A percentile compares a stretch with the other conserved stretches of the same genome.
Evolutionary conservation across 2,797 vertebrate genomes (phyloP).

Genomic region (Tragelaphus eurycerus): DNA sequence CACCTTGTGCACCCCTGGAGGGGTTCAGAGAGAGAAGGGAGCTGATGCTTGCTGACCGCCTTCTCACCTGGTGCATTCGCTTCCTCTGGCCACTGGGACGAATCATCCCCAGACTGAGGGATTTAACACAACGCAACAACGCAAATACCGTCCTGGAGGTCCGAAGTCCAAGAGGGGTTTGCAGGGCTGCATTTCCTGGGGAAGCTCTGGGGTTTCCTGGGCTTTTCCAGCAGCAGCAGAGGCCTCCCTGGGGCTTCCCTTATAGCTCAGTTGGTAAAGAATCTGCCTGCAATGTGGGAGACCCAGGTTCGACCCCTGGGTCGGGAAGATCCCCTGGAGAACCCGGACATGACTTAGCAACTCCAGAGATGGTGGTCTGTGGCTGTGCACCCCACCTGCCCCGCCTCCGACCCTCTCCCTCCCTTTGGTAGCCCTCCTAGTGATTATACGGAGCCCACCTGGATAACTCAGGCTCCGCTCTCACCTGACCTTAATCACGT

Average conservation of each 20-base stretch:
- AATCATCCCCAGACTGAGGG: background rate
- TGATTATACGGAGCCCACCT: background rate
- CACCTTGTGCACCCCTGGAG: background rate
- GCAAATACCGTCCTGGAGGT: background rate
- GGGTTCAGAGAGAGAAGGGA: background rate
- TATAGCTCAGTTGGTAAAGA: background rate
- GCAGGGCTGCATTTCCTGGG: background rate
- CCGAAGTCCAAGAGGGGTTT: background rate
- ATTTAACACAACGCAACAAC: background rate
- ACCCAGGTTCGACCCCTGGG: background rate
- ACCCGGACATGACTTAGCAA: rapidly evolving
- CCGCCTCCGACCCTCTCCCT: background rate
- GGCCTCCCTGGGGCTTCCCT: background rate
- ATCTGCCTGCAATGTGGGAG: background rate
- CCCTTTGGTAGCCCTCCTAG: background rate
- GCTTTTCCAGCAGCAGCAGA: background rate
- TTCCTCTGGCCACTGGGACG: background rate
- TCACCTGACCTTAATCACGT: background rate
- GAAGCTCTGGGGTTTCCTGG: background rate
- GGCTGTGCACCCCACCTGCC: rapidly evolving
- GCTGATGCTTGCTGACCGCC: background rate
- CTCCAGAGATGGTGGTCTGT: rapidly evolving
- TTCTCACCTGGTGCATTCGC: rapidly evolving
- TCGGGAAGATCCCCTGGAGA: background rate
- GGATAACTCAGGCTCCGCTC: no score